Evolutionary conservation across 2,113 vertebrate species (phyloP), one percentile per base, ranked within the genome.

Genomic region (Bufo gargarizans): DNA sequence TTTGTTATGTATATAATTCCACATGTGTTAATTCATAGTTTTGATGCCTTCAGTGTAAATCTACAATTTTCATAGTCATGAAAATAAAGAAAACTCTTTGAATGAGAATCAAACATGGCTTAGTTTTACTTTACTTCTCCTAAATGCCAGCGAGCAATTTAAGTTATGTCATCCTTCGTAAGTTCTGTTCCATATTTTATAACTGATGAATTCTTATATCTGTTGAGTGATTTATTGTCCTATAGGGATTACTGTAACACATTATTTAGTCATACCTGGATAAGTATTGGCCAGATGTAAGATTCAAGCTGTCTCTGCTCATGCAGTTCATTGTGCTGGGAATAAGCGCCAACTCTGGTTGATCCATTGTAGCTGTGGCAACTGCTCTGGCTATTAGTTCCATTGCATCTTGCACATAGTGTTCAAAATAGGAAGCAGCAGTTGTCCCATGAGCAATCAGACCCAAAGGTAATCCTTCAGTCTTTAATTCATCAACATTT

Each of bases 281-380:
- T 91, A 99, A 94, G 93, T 97, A 99, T 67, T 95, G 95, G 91
- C 98, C 98, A 85, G 98, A 98, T 91, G 96, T 97, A 87, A 96
- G 92, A 91, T 96, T 97, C 71, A 96, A 94, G 59, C 59, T 77
- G 50, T 84, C 74, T 11, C 91, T 92, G 76, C 96, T 95, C 97
- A 99, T 97, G 91, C 98, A 99, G 92, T 98, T 99, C 88, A 96
- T 96, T 0, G 96, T 98, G 89, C 96, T 98, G 61, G 98, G 98
- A 90, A 99, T 95, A 87, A 99, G 96, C 0, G 98, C 97, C 72
- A 98, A 91, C 45, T 97, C 96, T 67, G 98, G 97, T 78, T 96
- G 94, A 82, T 96, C 92, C 91, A 94, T 94, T 47, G 97, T 97
- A 53, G 98, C 98, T 16, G 95, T 94, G 80, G 96, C 97, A 84